Evolutionary conservation across 2,888 invertebrate species (phyloP).

Genomic region (Scotopteryx bipunctaria): DNA sequence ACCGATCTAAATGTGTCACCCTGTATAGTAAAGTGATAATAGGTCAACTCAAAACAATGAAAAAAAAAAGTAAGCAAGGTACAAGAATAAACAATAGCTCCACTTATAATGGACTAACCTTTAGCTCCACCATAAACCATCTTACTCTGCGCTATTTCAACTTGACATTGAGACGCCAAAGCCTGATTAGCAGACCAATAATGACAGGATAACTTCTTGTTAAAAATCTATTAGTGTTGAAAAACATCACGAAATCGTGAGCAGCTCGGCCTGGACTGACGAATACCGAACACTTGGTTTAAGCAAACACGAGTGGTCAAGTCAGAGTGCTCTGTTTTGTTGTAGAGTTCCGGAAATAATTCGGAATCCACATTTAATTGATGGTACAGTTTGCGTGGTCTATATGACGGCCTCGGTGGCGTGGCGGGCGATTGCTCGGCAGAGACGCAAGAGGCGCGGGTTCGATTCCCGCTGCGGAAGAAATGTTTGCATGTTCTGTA

Average conservation of each 20-base stretch:
- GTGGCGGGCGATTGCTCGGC: too few relatives aligned
- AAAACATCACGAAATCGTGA: constrained; percentile 45
- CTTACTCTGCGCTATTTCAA: constrained; percentile 5
- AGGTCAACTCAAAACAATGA: too few relatives aligned
- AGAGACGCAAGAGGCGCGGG: too few relatives aligned
- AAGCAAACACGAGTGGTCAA: constrained; percentile 32
- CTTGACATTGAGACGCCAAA: constrained; percentile 27
- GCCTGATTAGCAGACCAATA: constrained; percentile 17
- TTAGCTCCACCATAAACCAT: neutral
- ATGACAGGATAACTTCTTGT: constrained; percentile 21
- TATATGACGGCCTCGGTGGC: too few relatives aligned
- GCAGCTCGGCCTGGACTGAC: constrained; percentile 32
- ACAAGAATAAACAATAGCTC: too few relatives aligned
- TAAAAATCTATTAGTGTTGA: constrained; percentile 33
- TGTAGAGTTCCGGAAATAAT: constrained; percentile 13
- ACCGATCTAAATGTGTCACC: too few relatives aligned
- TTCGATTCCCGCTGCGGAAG: too few relatives aligned
- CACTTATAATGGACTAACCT: neutral
- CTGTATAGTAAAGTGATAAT: too few relatives aligned
- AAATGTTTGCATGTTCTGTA: too few relatives aligned
- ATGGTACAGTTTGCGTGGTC: too few relatives aligned
- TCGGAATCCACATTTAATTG: too few relatives aligned
- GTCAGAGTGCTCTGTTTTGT: constrained; percentile 3
- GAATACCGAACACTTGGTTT: constrained; percentile 39
- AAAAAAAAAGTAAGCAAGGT: too few relatives aligned